Percentiles rank a stretch among this genome's conserved stretches.
These are phyloP conservation scores for Styela plicata DNA, from an alignment of 23 tunicate genomes.

Conservation along the genomic window DNA sequence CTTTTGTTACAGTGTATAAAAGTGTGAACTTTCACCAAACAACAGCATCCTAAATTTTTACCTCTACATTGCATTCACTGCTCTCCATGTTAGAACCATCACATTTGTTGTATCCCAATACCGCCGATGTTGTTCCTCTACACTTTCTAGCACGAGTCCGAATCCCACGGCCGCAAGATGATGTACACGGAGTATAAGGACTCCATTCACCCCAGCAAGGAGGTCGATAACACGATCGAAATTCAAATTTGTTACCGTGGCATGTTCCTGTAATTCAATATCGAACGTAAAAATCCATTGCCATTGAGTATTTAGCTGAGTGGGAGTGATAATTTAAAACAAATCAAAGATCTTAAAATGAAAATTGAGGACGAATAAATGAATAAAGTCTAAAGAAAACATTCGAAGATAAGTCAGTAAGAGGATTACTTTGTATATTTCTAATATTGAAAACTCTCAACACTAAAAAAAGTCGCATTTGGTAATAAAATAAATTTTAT, in stretches of 20 bases:
- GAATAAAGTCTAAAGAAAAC: no score
- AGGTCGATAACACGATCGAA: slow-evolving; percentile 5
- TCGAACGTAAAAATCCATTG: no score
- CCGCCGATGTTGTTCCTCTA: background rate
- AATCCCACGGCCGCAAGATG: slow-evolving; percentile 25
- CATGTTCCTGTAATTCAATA: slow-evolving; percentile 3
- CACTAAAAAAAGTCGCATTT: no score
- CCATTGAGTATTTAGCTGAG: background rate
- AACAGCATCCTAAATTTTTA: no score
- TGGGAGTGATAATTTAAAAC: background rate
- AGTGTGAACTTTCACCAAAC: no score
- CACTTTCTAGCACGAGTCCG: slow-evolving; percentile 4
- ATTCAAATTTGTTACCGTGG: slow-evolving; percentile 10
- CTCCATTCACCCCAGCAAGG: slow-evolving; percentile 32
- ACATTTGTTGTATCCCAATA: background rate
- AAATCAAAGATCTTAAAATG: no score
- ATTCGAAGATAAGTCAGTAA: no score
- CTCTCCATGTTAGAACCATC: background rate
- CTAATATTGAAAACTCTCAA: no score
- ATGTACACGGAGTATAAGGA: slow-evolving; percentile 13
- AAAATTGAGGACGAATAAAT: no score
- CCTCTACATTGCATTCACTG: background rate
- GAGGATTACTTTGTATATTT: no score
- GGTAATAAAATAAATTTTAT: no score
- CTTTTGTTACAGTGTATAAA: no score